These are phyloP conservation scores for Corythaixoides concolor DNA, from an alignment of 2,113 vertebrate species.

Conservation along the genomic window DNA sequence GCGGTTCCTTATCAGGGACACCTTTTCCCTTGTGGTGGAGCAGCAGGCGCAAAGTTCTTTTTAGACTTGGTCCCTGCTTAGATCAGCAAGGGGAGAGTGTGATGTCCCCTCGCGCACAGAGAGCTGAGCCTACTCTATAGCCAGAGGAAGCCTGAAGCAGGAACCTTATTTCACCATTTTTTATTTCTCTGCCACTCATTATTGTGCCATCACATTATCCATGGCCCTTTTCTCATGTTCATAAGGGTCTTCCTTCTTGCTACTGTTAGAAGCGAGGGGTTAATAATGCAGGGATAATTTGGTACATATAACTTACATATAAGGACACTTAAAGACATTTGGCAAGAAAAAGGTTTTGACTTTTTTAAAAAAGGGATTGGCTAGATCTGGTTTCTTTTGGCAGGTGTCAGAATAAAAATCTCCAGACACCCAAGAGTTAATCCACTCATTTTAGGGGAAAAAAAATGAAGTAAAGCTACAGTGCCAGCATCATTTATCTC, in stretches of 20 bases:
- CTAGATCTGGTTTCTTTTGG: neutral
- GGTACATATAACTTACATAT: neutral
- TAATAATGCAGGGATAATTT: neutral
- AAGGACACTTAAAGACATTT: neutral
- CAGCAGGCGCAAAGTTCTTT: neutral
- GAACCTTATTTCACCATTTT: neutral
- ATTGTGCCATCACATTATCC: neutral
- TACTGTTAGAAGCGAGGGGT: neutral
- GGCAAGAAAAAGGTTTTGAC: neutral
- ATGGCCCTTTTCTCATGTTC: neutral
- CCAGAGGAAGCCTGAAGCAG: neutral
- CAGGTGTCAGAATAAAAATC: neutral
- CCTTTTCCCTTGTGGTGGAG: neutral
- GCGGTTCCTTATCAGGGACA: neutral
- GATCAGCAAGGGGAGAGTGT: neutral
- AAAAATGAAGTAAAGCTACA: neutral
- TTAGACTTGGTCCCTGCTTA: neutral
- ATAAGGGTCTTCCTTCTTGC: neutral
- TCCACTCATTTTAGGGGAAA: neutral
- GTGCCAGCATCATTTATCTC: neutral
- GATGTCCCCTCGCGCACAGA: neutral
- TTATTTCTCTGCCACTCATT: neutral
- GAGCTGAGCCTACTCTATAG: neutral
- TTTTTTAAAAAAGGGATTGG: neutral
- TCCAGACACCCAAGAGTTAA: neutral